Conservation (phyloP, 2,888 invertebrate genomes). For the Caenorhabditis sulstoni region DNA sequence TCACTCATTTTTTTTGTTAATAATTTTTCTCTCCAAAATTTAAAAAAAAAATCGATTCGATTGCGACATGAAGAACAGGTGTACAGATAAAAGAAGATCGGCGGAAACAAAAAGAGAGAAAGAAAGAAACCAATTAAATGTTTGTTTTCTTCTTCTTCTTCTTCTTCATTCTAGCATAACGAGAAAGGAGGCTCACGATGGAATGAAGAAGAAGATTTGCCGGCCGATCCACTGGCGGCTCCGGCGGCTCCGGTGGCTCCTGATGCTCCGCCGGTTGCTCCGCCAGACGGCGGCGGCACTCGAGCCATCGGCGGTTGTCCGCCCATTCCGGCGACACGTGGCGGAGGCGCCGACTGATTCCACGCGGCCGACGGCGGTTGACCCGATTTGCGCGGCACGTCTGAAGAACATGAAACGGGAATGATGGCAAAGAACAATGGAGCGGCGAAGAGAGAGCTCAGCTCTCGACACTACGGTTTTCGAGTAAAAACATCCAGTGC, state of each 20-base stretch:
- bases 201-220: constrained; percentile 1
- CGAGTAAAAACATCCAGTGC: too few species aligned
- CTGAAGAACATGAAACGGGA: too few species aligned
- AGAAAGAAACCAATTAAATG: neutral
- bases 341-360: constrained; percentile 26
- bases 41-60: too few species aligned
- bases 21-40: neutral
- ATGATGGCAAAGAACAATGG: neutral
- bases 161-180: constrained; percentile 17
- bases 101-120: neutral
- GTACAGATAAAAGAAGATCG: too few species aligned
- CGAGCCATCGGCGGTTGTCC: constrained; percentile 53
- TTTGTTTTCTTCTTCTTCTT: neutral
- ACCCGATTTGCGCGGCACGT: constrained; percentile 36
- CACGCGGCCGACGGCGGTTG: constrained; percentile 44
- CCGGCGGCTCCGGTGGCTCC: neutral
- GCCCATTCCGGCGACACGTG: constrained; percentile 51
- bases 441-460: too few species aligned
- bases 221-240: too few species aligned
- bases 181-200: constrained; percentile 60
- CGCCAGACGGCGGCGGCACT: constrained; percentile 13
- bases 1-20: too few species aligned
- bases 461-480: too few species aligned
- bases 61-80: neutral
- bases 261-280: too few species aligned